Percentiles rank a stretch among this genome's conserved stretches.
Evolutionary conservation across 2,797 vertebrate genomes (phyloP).

Genomic region (Smutsia gigantea): DNA sequence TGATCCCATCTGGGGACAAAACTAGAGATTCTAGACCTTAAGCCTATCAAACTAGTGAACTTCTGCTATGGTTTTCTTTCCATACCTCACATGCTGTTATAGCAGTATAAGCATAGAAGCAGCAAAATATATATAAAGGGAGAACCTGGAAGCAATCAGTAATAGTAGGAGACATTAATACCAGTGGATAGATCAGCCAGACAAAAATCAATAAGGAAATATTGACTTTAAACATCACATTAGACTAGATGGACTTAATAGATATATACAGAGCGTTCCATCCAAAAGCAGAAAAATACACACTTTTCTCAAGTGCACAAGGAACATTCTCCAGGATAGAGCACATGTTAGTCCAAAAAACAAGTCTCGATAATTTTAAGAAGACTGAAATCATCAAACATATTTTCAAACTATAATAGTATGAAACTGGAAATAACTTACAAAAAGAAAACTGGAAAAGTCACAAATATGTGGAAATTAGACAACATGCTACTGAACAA

Average conservation of each 20-base stretch:
- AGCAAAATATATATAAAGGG: not conserved
- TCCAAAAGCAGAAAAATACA: not conserved
- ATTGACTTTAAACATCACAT: not conserved
- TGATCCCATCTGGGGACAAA: too few relatives aligned
- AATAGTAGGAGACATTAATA: not conserved
- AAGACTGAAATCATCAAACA: not conserved
- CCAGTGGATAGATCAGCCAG: not conserved
- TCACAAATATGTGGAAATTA: not conserved
- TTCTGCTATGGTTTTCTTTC: too few relatives aligned
- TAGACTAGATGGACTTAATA: not conserved
- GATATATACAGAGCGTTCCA: not conserved
- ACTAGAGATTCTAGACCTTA: too few relatives aligned
- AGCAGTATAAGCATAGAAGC: not conserved
- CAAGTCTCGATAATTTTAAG: not conserved
- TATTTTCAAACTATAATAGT: not conserved
- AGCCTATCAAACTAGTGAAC: too few relatives aligned
- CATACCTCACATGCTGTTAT: too few relatives aligned
- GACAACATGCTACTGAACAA: not conserved
- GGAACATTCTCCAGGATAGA: not conserved
- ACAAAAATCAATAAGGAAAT: not conserved
- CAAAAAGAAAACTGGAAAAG: not conserved
- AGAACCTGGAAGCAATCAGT: not conserved
- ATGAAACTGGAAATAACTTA: not conserved
- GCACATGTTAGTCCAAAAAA: not conserved
- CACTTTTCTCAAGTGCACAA: not conserved